A percentile compares a stretch with the other conserved stretches of the same genome.
phyloP scores from a whole-genome alignment of 2,888 invertebrate species.

The Hyalella azteca region DNA sequence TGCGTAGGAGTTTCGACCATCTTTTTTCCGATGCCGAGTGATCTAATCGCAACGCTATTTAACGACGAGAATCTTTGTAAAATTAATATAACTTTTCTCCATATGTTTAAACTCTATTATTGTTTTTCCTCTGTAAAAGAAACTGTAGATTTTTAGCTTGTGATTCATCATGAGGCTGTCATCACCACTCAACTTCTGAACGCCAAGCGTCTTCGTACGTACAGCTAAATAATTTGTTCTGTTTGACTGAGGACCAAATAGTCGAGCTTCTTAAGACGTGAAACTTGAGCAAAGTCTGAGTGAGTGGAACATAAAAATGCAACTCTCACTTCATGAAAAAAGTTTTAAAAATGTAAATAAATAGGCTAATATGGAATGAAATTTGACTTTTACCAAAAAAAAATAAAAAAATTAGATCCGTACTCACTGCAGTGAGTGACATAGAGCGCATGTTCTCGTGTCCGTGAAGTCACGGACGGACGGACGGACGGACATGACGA shows the following conservation, averaged over 20 bases:
- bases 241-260: slow-evolving; percentile 6
- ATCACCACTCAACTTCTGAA: neutral
- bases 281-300: neutral
- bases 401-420: neutral
- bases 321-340: neutral
- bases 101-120: neutral
- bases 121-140: neutral
- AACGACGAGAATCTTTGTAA: neutral
- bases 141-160: neutral
- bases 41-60: neutral
- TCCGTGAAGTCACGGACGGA: no score
- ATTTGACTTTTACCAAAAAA: neutral
- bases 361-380: neutral
- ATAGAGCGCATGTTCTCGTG: neutral
- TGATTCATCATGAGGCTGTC: neutral
- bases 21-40: no score
- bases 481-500: no score
- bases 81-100: neutral
- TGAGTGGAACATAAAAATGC: neutral
- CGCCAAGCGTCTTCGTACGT: neutral
- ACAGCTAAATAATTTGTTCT: slow-evolving; percentile 17
- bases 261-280: neutral
- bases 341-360: neutral
- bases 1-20: no score
- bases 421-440: no score